Evolutionary conservation across 2,113 vertebrate genomes (phyloP).

Genomic region (Varanus salvator): DNA sequence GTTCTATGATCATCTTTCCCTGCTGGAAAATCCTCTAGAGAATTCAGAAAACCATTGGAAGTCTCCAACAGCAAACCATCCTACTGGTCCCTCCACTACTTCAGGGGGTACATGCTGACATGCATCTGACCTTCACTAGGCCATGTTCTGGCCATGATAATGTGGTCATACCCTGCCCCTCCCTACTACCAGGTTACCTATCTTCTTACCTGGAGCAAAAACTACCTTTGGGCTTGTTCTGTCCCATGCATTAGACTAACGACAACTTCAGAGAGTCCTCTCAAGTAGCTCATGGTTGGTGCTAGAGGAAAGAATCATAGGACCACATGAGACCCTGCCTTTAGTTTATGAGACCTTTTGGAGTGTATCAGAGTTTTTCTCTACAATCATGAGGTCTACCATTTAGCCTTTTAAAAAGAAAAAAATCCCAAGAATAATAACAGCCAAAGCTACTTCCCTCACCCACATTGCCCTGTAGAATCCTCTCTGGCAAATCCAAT

Average conservation of each 20-base stretch:
- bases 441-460: background rate
- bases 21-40: no score
- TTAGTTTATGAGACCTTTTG: background rate
- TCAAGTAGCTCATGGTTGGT: background rate
- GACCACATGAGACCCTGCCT: background rate
- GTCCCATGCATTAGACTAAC: no score
- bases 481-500: background rate
- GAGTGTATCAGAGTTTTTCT: background rate
- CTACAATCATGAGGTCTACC: background rate
- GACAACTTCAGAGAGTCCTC: no score
- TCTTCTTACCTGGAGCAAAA: no score
- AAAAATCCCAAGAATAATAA: background rate
- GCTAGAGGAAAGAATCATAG: background rate
- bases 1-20: no score
- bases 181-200: no score
- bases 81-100: no score
- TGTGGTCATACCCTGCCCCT: background rate
- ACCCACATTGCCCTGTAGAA: background rate
- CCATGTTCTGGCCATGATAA: background rate
- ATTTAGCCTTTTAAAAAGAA: background rate
- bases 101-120: no score
- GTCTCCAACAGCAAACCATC: no score
- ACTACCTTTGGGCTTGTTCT: no score
- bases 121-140: background rate
- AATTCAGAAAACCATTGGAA: no score